These are phyloP conservation scores for Otocyon megalotis DNA, from an alignment of 2,113 vertebrate genomes.

Conservation along the genomic window DNA sequence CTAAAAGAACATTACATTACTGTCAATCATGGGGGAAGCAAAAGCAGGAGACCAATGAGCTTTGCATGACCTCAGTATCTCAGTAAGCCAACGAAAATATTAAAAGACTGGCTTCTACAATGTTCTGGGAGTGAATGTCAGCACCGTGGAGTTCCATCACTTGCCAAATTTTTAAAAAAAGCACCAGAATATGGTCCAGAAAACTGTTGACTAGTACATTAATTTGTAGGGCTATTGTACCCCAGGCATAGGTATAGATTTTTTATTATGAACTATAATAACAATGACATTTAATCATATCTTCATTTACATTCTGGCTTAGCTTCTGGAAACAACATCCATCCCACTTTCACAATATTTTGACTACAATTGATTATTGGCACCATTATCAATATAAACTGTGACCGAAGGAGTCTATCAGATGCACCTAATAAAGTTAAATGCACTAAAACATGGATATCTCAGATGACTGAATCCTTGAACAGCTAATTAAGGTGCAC, in stretches of 20 bases:
- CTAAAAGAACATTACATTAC: conserved; percentile 32
- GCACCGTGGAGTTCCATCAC: conserved; percentile 58
- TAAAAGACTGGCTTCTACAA: conserved; percentile 66
- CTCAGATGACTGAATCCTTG: conserved; percentile 78
- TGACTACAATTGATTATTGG: conserved; percentile 76
- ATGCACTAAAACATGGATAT: conserved; percentile 84
- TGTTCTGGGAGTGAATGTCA: conserved; percentile 78
- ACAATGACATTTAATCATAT: conserved; percentile 78
- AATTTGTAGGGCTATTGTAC: conserved; percentile 68
- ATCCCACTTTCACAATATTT: conserved; percentile 54
- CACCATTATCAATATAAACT: conserved; percentile 68
- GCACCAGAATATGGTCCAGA: conserved; percentile 48
- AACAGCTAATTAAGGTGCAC: conserved; percentile 87
- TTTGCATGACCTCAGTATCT: conserved; percentile 66
- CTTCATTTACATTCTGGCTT: conserved; percentile 77
- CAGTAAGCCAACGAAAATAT: conserved; percentile 66
- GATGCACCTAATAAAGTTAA: conserved; percentile 77
- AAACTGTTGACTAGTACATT: conserved; percentile 73
- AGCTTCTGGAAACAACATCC: conserved; percentile 68
- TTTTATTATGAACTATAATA: conserved; percentile 78
- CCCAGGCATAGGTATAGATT: conserved; percentile 20
- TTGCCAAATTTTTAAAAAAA: conserved; percentile 70
- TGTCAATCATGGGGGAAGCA: background rate
- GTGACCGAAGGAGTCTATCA: conserved; percentile 36
- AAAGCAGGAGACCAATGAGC: background rate